These are phyloP conservation scores for Lasius platythorax DNA, from an alignment of 2,888 invertebrate genomes.

Conservation along the genomic window DNA sequence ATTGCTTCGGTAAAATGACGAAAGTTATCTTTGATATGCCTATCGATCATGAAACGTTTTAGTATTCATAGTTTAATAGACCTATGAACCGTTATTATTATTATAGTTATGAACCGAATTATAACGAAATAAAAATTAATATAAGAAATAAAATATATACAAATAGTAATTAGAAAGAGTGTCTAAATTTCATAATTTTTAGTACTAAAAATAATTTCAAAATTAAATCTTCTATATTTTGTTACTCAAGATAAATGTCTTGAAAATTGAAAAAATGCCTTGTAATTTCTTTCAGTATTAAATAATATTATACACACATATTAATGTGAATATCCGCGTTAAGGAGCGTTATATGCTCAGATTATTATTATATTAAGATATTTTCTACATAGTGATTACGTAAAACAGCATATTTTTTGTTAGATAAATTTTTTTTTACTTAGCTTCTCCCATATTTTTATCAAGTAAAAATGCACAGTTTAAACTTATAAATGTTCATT, in stretches of 20 bases:
- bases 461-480: constrained; percentile 13
- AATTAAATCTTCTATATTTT: not conserved
- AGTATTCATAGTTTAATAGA: not conserved
- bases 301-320: not conserved
- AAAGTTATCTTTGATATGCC: not conserved
- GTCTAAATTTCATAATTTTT: not conserved
- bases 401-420: constrained; percentile 6
- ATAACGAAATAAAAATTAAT: not conserved
- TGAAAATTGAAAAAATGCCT: not conserved
- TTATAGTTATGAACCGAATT: not conserved
- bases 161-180: not conserved
- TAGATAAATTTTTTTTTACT: constrained; percentile 1
- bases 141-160: not conserved
- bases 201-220: not conserved
- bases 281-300: not conserved
- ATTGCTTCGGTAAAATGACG: not conserved
- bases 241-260: not conserved
- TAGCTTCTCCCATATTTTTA: not conserved
- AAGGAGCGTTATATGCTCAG: not conserved
- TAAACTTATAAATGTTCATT: constrained; percentile 20
- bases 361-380: not conserved
- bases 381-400: not conserved
- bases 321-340: constrained; percentile 13
- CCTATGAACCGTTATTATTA: too few relatives aligned
- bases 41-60: not conserved